These are phyloP conservation scores for Mellivora capensis DNA, from an alignment of 2,113 vertebrate species.

Conservation along the genomic window DNA sequence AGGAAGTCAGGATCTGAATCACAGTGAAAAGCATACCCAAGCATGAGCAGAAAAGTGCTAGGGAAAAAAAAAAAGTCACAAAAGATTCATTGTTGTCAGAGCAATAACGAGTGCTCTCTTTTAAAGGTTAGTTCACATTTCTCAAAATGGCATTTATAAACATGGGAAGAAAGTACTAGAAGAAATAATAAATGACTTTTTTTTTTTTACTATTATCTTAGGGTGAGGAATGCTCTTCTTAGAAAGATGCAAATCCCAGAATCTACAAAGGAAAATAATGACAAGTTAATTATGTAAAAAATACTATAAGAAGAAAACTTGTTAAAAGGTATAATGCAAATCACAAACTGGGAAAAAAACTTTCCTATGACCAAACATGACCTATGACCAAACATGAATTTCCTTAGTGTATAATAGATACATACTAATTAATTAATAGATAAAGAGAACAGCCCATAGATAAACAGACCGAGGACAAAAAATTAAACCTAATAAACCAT, in stretches of 20 bases:
- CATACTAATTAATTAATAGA: background rate
- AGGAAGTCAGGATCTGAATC: background rate
- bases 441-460: background rate
- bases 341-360: background rate
- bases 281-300: conserved; percentile 3
- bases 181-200: background rate
- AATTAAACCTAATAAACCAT: background rate
- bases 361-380: background rate
- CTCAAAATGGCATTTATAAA: background rate
- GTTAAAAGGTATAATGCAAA: background rate
- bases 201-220: background rate
- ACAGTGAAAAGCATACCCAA: background rate
- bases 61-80: background rate
- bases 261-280: conserved; percentile 28
- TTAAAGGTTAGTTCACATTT: background rate
- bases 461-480: background rate
- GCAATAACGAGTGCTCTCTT: background rate
- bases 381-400: background rate
- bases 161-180: background rate
- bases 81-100: background rate
- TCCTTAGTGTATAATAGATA: background rate
- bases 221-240: background rate
- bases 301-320: background rate
- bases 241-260: background rate
- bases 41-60: background rate